Base-by-base conservation (phyloP, 2,113 vertebrate genomes). In the Plecotus auritus region DNA sequence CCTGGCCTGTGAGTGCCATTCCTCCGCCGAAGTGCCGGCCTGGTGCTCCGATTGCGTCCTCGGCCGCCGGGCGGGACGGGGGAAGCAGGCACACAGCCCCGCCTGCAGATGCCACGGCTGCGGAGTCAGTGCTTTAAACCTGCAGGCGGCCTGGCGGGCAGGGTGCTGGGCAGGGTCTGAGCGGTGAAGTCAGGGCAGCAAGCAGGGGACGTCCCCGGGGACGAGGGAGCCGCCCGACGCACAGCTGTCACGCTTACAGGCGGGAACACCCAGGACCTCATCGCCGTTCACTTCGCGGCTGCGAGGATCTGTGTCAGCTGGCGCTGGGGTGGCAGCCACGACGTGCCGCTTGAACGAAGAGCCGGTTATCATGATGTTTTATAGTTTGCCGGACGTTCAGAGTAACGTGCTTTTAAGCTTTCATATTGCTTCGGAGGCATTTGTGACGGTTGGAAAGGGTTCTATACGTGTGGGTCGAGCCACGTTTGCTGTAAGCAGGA, bases 321-420 rank as follows among this genome's bases (percentile, higher is more conserved):
- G 76, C 67, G 17, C 85, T 93, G 89, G 91, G 37, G 37, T 95
- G 77, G 64, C 82, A 96, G 81, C 90, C 78, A 67, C 69, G 74
- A 73, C 80, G 87, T 91, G 69, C 81, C 89, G 91, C 67, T 90
- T 74, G 32, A 66, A 22, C 83, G 76, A 72, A 96, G 59, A 78
- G 84, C 84, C 86, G 66, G 40, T 88, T 93, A 64, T 93, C 92
- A 93, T 92, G 86, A 78, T 93, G 54, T 97, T 97, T 94, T 86
- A 91, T 95, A 97, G 92, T 78, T 95, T 93, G 94, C 83, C 28
- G 85, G 88, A 35, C 87, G 96, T 97, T 96, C 82, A 93, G 85
- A 95, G 87, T 87, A 96, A 96, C 84, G 64, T 78, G 81, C 87
- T 92, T 96, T 94, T 2, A 92, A 95, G 5, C 56, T 92, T 94